A percentile compares a stretch with the other conserved stretches of the same genome.
Evolutionary conservation across 2,888 invertebrate species (phyloP).

Genomic region (Deroplatys truncata): DNA sequence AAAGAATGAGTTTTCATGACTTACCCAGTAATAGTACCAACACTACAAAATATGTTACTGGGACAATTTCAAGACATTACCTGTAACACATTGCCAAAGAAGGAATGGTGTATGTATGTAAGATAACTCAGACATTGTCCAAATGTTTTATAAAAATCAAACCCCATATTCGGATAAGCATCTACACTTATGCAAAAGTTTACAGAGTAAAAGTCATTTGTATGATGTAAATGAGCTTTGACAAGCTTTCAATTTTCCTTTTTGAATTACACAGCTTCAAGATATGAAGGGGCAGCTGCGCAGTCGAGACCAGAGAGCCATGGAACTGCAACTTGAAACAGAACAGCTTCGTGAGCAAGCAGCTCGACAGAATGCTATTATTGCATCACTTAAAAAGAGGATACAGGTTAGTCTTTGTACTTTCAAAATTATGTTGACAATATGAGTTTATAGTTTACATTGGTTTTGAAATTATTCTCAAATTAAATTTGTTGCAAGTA

Average conservation of each 20-base stretch:
- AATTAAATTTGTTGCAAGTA: background rate
- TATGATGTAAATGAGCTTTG: no score
- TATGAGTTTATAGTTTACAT: background rate
- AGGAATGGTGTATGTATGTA: no score
- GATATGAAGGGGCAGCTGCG: conserved; percentile 68
- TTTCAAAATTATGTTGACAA: background rate
- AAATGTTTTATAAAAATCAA: no score
- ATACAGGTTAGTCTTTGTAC: conserved; percentile 47
- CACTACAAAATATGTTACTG: no score
- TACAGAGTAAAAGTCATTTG: no score
- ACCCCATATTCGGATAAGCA: no score
- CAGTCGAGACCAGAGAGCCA: conserved; percentile 64
- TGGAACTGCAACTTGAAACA: conserved; percentile 75
- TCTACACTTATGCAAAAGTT: no score
- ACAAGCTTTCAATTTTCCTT: background rate
- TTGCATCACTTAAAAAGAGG: conserved; percentile 73
- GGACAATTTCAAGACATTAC: no score
- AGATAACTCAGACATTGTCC: no score
- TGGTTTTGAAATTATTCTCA: background rate
- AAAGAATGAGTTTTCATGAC: no score
- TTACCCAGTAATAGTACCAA: no score
- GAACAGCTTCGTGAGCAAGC: conserved; percentile 77
- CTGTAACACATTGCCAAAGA: no score
- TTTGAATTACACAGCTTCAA: conserved; percentile 52
- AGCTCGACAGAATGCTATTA: conserved; percentile 75